phyloP scores from a whole-genome alignment of 2,888 invertebrate genomes.

The Parnassius glacialis region DNA sequence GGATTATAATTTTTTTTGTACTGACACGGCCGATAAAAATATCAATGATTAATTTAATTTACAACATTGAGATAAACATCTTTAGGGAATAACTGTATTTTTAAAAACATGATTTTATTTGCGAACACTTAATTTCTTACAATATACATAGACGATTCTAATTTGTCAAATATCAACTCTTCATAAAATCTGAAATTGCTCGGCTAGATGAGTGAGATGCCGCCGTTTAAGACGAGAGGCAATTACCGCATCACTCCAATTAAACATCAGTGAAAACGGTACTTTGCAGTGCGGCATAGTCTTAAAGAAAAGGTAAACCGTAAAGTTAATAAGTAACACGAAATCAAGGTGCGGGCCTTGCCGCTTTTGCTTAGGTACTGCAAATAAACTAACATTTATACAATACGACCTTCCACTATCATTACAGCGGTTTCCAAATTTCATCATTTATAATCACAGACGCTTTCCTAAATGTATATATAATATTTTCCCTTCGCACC shows the following conservation, averaged over 20 bases:
- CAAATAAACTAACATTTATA: conserved; percentile 62
- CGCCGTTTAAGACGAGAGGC: conserved; percentile 15
- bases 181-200: conserved; percentile 59
- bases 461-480: conserved; percentile 77
- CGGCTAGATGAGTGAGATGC: conserved; percentile 39
- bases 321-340: conserved; percentile 50
- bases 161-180: conserved; percentile 58
- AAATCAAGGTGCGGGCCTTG: conserved; percentile 38
- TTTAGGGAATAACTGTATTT: conserved; percentile 52
- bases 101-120: conserved; percentile 48
- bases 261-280: conserved; percentile 10
- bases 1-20: conserved; percentile 65
- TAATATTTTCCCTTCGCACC: conserved; percentile 59
- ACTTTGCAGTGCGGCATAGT: conserved; percentile 44
- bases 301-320: conserved; percentile 43
- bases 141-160: conserved; percentile 44
- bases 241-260: background rate
- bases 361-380: conserved; percentile 36
- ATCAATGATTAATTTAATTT: conserved; percentile 48
- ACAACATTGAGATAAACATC: conserved; percentile 64
- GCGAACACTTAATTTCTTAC: conserved; percentile 44
- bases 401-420: conserved; percentile 61
- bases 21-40: conserved; percentile 73
- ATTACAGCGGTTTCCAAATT: conserved; percentile 71
- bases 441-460: conserved; percentile 80